Conservation (phyloP, 1,140 invertebrate genomes). For the Plutomurus gul region DNA sequence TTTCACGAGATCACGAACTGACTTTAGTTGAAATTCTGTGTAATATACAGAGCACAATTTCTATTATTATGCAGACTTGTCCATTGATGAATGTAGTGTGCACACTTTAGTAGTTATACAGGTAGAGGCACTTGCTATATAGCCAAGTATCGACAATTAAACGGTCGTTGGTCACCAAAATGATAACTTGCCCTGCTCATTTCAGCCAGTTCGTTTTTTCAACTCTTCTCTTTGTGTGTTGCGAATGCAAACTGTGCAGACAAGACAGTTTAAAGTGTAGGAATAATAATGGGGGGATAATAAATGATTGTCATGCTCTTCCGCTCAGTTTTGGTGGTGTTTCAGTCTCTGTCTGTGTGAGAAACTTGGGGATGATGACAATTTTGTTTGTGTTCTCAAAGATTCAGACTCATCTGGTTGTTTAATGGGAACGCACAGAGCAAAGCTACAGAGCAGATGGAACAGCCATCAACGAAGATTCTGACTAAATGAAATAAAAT, state of each 20-base stretch:
- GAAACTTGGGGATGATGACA: neutral
- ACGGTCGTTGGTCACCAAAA: slow-evolving; percentile 9
- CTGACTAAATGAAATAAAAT: neutral
- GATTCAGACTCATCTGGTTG: too few relatives aligned
- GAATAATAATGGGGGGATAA: neutral
- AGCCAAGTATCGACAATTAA: neutral
- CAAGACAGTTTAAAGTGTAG: neutral
- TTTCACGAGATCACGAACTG: slow-evolving; percentile 17
- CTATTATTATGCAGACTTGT: neutral
- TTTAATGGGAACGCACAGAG: too few relatives aligned
- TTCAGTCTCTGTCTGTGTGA: too few relatives aligned
- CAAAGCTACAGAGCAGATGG: too few relatives aligned
- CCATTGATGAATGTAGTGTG: too few relatives aligned
- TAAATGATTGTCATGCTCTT: neutral
- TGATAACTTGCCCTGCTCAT: too few relatives aligned
- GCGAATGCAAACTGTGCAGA: neutral
- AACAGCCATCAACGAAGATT: too few relatives aligned
- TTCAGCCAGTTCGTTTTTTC: neutral
- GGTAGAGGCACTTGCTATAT: neutral
- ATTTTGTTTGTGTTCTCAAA: neutral
- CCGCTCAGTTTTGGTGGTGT: neutral
- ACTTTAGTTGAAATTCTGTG: neutral
- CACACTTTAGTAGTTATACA: too few relatives aligned
- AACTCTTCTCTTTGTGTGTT: neutral
- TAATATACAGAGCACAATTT: neutral